A percentile compares a stretch with the other conserved stretches of the same genome.
These are phyloP conservation scores for Elgaria multicarinata DNA, from an alignment of 2,113 vertebrate species.

Conservation along the genomic window DNA sequence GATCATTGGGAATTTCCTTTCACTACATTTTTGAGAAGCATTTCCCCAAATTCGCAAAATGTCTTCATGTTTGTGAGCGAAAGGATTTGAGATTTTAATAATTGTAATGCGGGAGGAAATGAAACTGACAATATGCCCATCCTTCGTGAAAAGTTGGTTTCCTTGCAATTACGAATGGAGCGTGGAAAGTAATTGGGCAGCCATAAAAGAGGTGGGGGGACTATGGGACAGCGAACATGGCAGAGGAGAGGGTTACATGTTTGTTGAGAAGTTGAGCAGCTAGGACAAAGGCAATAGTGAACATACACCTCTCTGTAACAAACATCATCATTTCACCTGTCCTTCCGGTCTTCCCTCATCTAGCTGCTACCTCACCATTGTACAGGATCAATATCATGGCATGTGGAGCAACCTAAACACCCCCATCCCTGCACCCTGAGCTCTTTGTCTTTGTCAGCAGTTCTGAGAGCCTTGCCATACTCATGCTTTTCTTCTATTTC, in stretches of 20 bases:
- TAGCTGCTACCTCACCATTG: slow-evolving; percentile 12
- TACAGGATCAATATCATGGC: slow-evolving; percentile 35
- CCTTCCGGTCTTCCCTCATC: slow-evolving; percentile 45
- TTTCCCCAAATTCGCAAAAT: no score
- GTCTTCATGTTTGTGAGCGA: no score
- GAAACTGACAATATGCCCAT: no score
- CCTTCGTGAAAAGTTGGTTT: background rate
- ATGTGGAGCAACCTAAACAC: background rate
- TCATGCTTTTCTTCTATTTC: slow-evolving; percentile 61
- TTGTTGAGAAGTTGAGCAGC: slow-evolving; percentile 49
- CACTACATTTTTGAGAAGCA: no score
- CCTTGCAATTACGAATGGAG: background rate
- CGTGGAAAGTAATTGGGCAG: background rate
- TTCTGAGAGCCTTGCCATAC: slow-evolving; percentile 58
- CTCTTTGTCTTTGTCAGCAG: slow-evolving; percentile 54
- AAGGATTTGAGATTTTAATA: no score
- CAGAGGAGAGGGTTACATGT: slow-evolving; percentile 29
- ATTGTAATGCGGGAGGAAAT: no score
- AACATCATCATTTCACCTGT: slow-evolving; percentile 54
- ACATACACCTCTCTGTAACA: slow-evolving; percentile 4
- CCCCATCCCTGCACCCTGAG: slow-evolving; percentile 28
- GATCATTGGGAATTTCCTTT: no score
- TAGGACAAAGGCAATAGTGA: slow-evolving; percentile 31
- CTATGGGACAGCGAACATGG: background rate
- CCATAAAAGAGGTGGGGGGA: background rate